A percentile compares a stretch with the other conserved stretches of the same genome.
phyloP scores from a whole-genome alignment of 2,888 invertebrate genomes.

The Cactoblastis cactorum region DNA sequence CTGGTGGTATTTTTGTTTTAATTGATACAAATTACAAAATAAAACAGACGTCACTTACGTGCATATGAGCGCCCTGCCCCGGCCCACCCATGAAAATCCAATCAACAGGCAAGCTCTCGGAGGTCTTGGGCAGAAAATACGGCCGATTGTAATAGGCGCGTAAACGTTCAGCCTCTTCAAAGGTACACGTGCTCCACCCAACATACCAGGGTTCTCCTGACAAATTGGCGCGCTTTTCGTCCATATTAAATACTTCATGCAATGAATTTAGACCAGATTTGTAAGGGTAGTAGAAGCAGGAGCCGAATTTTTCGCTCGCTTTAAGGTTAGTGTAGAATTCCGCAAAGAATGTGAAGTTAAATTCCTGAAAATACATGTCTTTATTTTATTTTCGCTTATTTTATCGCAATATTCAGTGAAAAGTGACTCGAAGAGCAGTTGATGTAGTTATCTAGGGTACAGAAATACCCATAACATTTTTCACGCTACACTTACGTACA shows the following conservation, averaged over 20 bases:
- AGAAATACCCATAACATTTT: too few species aligned
- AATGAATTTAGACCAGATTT: constrained; percentile 90
- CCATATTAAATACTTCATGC: constrained; percentile 91
- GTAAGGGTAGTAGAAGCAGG: constrained; percentile 97
- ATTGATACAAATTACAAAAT: too few species aligned
- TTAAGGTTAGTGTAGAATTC: constrained; percentile 82
- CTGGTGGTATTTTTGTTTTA: too few species aligned
- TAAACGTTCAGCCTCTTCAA: constrained; percentile 86
- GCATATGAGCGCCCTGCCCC: constrained; percentile 96
- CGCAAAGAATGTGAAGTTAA: constrained; percentile 91
- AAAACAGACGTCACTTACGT: constrained; percentile 80
- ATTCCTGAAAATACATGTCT: constrained; percentile 62
- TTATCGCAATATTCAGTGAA: too few species aligned
- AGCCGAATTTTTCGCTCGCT: constrained; percentile 74
- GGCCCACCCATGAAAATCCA: constrained; percentile 99
- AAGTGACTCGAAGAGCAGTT: too few species aligned
- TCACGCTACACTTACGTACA: too few species aligned
- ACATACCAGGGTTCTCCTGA: constrained; percentile 85
- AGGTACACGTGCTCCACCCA: constrained; percentile 96
- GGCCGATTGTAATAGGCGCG: constrained; percentile 89
- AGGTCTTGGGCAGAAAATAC: constrained; percentile 91
- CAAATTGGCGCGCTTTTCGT: constrained; percentile 82
- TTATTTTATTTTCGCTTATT: too few species aligned
- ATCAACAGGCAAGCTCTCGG: constrained; percentile 93
- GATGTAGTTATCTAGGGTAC: too few species aligned